Conservation (phyloP, 1,140 invertebrate species). For the Plectus sambesii region DNA sequence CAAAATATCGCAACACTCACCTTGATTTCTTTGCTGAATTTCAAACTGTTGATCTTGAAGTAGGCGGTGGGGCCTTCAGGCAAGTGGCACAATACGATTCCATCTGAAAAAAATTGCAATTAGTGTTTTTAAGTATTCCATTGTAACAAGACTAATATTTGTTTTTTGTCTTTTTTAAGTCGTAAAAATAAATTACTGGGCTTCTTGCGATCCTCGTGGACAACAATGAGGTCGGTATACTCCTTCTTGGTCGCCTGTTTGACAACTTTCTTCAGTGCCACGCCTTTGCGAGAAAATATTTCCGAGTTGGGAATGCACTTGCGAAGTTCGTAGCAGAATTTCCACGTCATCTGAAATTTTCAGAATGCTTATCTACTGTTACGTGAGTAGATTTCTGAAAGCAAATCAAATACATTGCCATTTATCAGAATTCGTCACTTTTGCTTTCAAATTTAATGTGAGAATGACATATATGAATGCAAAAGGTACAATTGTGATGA, state of each 20-base stretch:
- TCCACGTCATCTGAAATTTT: constrained; percentile 69
- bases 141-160: constrained; percentile 8
- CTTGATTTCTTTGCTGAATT: constrained; percentile 51
- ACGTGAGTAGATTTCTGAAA: too few relatives aligned
- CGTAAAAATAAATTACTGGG: constrained; percentile 55
- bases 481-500: too few relatives aligned
- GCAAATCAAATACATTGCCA: too few relatives aligned
- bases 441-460: too few relatives aligned
- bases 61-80: constrained; percentile 88
- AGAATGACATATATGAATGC: too few relatives aligned
- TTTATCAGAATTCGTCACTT: too few relatives aligned
- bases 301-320: constrained; percentile 80
- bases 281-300: constrained; percentile 63
- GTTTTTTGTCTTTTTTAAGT: background rate
- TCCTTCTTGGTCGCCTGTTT: constrained; percentile 62
- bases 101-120: constrained; percentile 53
- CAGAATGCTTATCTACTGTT: too few relatives aligned
- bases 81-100: constrained; percentile 76
- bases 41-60: constrained; percentile 55
- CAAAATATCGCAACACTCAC: too few relatives aligned
- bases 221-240: constrained; percentile 77
- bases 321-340: constrained; percentile 78
- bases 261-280: constrained; percentile 83
- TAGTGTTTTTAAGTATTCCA: constrained; percentile 1
- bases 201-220: constrained; percentile 81